Evolutionary conservation across 2,797 vertebrate species (phyloP).

Genomic region (Adrianichthys oophorus): DNA sequence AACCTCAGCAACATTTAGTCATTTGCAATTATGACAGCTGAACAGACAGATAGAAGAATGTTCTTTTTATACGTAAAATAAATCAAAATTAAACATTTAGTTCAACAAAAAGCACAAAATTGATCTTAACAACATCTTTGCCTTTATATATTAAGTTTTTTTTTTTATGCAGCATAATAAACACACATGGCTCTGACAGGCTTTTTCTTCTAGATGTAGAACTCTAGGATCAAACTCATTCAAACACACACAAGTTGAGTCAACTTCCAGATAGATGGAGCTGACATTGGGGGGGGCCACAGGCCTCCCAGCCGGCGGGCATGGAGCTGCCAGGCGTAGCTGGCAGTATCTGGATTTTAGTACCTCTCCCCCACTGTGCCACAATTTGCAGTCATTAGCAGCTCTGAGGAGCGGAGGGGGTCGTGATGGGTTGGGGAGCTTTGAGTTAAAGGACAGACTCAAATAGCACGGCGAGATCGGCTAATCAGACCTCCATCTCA

Average conservation of each 20-base stretch:
- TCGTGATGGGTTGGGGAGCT: conserved; percentile 14
- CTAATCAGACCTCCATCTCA: conserved; percentile 47
- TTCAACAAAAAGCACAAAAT: too few species aligned
- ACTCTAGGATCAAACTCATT: neutral
- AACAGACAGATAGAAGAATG: too few species aligned
- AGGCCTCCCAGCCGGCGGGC: conserved; percentile 43
- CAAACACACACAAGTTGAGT: conserved; percentile 46
- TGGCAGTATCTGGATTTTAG: conserved; percentile 50
- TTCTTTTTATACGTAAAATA: too few species aligned
- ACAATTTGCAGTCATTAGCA: conserved; percentile 78
- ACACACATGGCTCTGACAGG: neutral
- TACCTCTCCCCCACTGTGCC: conserved; percentile 53
- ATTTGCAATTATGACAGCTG: too few species aligned
- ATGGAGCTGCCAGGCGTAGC: conserved; percentile 43
- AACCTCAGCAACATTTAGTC: too few species aligned
- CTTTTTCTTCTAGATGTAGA: conserved; percentile 17
- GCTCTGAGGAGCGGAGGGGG: conserved; percentile 43
- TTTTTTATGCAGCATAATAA: too few species aligned
- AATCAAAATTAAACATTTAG: too few species aligned
- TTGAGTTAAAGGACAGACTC: conserved; percentile 36
- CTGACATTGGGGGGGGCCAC: conserved; percentile 54
- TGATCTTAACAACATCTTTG: too few species aligned
- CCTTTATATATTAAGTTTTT: too few species aligned
- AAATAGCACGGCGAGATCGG: conserved; percentile 32
- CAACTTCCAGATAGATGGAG: conserved; percentile 40